These are phyloP conservation scores for Argyrosomus japonicus DNA, from an alignment of 2,113 vertebrate species.

Conservation along the genomic window DNA sequence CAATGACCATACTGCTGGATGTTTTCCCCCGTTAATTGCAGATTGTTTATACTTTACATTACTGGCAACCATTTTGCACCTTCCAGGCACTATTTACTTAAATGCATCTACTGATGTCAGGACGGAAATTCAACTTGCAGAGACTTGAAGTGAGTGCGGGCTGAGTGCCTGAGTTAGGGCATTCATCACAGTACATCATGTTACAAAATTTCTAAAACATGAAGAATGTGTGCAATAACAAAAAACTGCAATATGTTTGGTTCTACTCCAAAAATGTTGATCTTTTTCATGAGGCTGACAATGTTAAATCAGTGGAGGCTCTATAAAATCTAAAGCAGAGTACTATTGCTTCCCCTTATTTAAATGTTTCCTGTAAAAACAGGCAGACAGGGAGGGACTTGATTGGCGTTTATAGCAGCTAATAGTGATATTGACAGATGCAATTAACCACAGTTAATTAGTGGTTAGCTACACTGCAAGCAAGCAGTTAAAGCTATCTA, in stretches of 20 bases:
- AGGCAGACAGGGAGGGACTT: too few species aligned
- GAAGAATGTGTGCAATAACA: background rate
- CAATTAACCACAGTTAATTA: too few species aligned
- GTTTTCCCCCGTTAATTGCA: conserved; percentile 18
- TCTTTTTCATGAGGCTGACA: background rate
- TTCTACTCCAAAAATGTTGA: background rate
- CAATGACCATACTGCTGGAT: background rate
- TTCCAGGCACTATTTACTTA: background rate
- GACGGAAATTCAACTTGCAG: background rate
- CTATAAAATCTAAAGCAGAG: too few species aligned
- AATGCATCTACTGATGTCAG: background rate
- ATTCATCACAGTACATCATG: background rate
- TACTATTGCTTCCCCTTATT: too few species aligned
- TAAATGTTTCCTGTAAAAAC: too few species aligned
- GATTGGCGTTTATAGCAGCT: too few species aligned
- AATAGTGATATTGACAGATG: too few species aligned
- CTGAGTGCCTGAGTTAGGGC: background rate
- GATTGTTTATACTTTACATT: background rate
- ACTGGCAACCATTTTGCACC: background rate
- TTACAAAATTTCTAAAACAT: background rate
- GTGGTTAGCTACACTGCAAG: too few species aligned
- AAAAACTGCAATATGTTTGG: background rate
- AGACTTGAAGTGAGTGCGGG: background rate
- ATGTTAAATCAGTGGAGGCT: background rate
- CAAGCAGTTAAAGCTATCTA: too few species aligned